phyloP scores from a whole-genome alignment of 2,113 vertebrate species.

The Nothoprocta pentlandii region DNA sequence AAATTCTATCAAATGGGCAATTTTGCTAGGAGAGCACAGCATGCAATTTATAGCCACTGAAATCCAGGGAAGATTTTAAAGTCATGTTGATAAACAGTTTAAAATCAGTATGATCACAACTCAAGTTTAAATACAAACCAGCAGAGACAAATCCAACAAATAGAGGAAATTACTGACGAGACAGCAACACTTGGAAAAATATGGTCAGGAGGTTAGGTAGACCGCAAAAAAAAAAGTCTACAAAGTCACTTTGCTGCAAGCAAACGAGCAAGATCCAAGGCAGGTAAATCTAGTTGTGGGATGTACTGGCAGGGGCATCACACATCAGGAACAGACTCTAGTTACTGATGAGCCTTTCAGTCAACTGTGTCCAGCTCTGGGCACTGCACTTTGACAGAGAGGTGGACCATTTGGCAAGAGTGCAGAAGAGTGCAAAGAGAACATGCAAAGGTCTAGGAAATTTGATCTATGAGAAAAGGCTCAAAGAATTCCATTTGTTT shows the following conservation, averaged over 20 bases:
- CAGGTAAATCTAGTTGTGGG: not conserved
- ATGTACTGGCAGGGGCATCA: not conserved
- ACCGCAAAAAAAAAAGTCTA: not conserved
- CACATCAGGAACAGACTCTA: not conserved
- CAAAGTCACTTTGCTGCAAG: not conserved
- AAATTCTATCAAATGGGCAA: not conserved
- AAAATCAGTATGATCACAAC: not conserved
- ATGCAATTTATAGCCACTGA: not conserved
- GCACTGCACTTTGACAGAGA: not conserved
- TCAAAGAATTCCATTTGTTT: slow-evolving; percentile 67
- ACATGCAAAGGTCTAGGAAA: slow-evolving; percentile 39
- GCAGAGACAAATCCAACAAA: not conserved
- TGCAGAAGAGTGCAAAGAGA: not conserved
- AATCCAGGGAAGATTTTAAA: not conserved
- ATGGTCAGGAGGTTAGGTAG: not conserved
- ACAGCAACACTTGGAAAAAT: not conserved
- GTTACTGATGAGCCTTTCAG: not conserved
- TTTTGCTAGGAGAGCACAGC: not conserved
- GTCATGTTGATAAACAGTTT: not conserved
- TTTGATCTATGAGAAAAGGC: slow-evolving; percentile 52
- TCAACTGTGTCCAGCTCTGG: not conserved
- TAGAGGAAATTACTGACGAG: not conserved
- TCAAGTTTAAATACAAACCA: not conserved
- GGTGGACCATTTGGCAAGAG: not conserved
- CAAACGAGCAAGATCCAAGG: not conserved